phyloP scores from a whole-genome alignment of 2,113 vertebrate genomes.

The Acrocephalus arundinaceus region DNA sequence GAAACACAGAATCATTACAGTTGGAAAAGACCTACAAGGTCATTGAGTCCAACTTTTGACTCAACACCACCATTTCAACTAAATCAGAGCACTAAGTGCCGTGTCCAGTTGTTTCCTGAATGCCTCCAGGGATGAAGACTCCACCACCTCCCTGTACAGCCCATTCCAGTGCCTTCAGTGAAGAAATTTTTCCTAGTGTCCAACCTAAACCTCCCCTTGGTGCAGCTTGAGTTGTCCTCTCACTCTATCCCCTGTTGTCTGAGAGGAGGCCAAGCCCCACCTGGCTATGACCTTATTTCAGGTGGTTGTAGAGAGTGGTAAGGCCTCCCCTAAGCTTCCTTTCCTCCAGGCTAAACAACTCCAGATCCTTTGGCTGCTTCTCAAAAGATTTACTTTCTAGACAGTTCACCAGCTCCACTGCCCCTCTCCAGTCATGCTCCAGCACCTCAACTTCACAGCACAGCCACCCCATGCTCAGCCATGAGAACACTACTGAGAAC shows the following conservation, averaged over 20 bases:
- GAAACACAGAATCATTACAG: background rate
- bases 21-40: background rate
- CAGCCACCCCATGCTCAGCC: background rate
- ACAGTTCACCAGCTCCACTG: background rate
- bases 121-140: background rate
- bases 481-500: background rate
- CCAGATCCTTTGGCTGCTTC: background rate
- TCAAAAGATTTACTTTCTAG: background rate
- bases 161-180: background rate
- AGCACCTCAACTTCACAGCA: background rate
- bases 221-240: background rate
- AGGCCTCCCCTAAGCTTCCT: background rate
- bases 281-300: background rate
- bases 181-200: background rate
- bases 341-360: background rate
- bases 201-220: background rate
- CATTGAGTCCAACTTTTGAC: background rate
- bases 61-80: background rate
- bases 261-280: background rate
- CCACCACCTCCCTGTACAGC: background rate
- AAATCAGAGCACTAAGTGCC: background rate
- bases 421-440: background rate
- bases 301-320: background rate
- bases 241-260: background rate
- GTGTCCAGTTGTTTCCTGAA: background rate